Percentiles rank a stretch among this genome's conserved stretches.
These are phyloP conservation scores for Otocyon megalotis DNA, from an alignment of 2,113 vertebrate genomes.

Conservation along the genomic window DNA sequence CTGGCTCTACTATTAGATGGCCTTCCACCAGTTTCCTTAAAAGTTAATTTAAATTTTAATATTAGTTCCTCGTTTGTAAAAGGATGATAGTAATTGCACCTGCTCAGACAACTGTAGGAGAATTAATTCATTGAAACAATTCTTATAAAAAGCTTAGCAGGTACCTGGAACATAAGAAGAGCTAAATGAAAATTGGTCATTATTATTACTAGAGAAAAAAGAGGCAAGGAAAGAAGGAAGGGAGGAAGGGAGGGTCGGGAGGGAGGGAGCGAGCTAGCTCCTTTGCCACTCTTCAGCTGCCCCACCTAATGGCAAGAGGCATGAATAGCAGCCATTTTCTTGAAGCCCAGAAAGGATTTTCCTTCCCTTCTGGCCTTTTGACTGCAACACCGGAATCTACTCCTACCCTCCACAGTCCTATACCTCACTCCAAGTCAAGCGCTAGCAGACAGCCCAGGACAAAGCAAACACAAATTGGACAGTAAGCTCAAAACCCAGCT, in stretches of 20 bases:
- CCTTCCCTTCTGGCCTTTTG: neutral
- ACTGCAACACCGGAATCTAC: neutral
- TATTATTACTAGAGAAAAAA: neutral
- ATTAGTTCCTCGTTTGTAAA: neutral
- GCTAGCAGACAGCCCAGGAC: neutral
- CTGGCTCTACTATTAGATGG: neutral
- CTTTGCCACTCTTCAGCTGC: conserved; percentile 66
- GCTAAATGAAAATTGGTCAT: neutral
- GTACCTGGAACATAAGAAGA: neutral
- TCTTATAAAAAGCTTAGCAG: neutral
- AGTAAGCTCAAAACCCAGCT: neutral
- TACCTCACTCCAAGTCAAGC: neutral
- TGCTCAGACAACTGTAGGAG: neutral
- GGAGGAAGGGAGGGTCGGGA: neutral
- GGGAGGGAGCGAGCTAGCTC: no score
- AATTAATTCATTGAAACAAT: neutral
- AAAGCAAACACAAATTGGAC: neutral
- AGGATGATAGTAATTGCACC: neutral
- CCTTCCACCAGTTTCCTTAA: neutral
- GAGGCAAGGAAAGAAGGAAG: no score
- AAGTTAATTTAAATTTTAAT: neutral
- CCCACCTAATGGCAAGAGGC: conserved; percentile 74
- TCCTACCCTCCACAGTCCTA: neutral
- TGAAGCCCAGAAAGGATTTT: neutral
- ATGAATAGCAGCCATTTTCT: neutral